phyloP scores from a whole-genome alignment of 2,888 invertebrate species.

The Nymphalis urticae region DNA sequence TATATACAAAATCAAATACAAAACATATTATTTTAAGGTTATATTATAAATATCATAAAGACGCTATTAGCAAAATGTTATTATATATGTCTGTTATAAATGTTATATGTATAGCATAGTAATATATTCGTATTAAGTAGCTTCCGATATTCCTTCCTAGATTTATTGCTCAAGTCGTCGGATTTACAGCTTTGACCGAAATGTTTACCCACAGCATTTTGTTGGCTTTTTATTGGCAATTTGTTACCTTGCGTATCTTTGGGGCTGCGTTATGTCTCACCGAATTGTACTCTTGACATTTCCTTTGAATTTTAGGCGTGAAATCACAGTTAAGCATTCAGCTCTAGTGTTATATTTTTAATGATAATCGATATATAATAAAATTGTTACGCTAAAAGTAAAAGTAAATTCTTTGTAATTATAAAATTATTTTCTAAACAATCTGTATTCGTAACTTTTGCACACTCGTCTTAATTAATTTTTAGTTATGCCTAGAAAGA shows the following conservation, averaged over 20 bases:
- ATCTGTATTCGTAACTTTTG: too few species aligned
- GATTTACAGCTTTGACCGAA: conserved; percentile 79
- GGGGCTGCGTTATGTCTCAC: conserved; percentile 62
- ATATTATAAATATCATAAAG: too few species aligned
- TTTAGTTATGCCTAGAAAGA: too few species aligned
- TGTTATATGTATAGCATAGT: too few species aligned
- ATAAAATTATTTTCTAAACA: too few species aligned
- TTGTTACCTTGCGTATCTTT: conserved; percentile 77
- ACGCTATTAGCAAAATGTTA: too few species aligned
- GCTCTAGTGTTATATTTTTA: neutral
- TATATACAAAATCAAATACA: too few species aligned
- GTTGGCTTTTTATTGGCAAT: conserved; percentile 79
- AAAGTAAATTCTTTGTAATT: too few species aligned
- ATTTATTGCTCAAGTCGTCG: conserved; percentile 67
- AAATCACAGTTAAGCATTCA: neutral
- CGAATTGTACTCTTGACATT: conserved; percentile 62
- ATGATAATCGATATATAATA: neutral
- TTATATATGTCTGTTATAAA: too few species aligned
- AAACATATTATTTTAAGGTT: too few species aligned
- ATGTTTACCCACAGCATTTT: conserved; percentile 75
- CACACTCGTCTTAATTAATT: too few species aligned
- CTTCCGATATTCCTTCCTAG: conserved; percentile 71
- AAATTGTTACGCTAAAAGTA: too few species aligned
- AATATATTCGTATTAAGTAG: conserved; percentile 64
- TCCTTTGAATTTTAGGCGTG: conserved; percentile 10